A percentile compares a stretch with the other conserved stretches of the same genome.
Conservation (phyloP, 2,113 vertebrate species). For the Crotalus tigris region DNA sequence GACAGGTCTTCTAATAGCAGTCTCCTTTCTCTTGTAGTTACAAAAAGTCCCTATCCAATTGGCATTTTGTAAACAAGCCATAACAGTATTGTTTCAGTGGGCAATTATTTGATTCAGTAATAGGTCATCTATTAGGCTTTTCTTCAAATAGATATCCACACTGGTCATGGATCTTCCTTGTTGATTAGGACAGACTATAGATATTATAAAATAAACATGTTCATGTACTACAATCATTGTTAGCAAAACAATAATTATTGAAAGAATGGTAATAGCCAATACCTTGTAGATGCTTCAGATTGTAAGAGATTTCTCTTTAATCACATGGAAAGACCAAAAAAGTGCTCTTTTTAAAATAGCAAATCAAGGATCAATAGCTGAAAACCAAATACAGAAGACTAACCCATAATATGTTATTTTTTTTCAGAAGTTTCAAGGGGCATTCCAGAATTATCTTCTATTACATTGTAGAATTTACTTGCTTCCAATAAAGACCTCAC, state of each 20-base stretch:
- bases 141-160: background rate
- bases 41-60: background rate
- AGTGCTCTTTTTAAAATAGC: background rate
- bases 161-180: background rate
- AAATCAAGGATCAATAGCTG: background rate
- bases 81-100: background rate
- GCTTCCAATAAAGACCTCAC: background rate
- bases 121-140: background rate
- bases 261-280: background rate
- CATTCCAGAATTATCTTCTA: background rate
- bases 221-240: background rate
- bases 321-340: background rate
- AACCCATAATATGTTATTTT: background rate
- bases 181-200: background rate
- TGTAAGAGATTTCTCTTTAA: background rate
- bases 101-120: background rate
- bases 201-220: background rate
- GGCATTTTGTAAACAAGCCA: background rate
- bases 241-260: background rate
- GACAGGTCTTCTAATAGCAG: background rate
- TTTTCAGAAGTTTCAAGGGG: background rate
- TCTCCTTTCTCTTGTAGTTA: background rate
- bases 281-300: background rate
- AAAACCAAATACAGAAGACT: background rate
- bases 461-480: background rate